Percentiles rank a stretch among this genome's conserved stretches.
Conservation (phyloP, 2,797 vertebrate genomes). For the Gadopsis marmoratus region DNA sequence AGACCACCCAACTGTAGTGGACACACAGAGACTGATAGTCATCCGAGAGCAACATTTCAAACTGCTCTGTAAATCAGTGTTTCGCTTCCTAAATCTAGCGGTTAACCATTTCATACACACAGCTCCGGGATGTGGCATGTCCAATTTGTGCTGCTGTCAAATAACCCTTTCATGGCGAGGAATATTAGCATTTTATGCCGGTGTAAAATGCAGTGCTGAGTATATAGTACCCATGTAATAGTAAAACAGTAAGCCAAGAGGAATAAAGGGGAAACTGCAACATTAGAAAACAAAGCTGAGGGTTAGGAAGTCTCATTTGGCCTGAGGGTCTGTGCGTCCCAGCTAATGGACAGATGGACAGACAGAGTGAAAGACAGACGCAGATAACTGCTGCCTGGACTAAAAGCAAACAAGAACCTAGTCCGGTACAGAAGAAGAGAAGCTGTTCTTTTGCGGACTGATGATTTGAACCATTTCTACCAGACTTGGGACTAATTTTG, state of each 20-base stretch:
- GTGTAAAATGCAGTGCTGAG: neutral
- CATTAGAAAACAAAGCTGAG: conserved; percentile 13
- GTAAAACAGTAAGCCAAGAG: conserved; percentile 13
- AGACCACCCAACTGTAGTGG: neutral
- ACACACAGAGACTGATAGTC: neutral
- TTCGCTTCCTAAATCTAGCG: neutral
- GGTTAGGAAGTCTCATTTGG: conserved; percentile 11
- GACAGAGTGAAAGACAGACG: conserved; percentile 11
- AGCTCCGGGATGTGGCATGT: neutral
- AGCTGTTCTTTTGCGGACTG: neutral
- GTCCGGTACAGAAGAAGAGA: neutral
- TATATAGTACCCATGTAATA: neutral
- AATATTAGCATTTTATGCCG: neutral
- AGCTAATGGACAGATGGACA: neutral
- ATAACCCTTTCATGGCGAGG: conserved; percentile 39
- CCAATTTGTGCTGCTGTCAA: neutral
- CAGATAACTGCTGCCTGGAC: conserved; percentile 5
- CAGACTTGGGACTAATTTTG: neutral
- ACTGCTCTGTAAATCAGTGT: neutral
- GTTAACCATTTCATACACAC: neutral
- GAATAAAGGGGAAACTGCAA: conserved; percentile 4
- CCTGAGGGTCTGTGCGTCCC: conserved; percentile 6
- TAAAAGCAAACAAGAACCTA: conserved; percentile 10
- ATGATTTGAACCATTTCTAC: neutral
- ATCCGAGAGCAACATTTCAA: neutral